Evolutionary conservation across 2,888 invertebrate species (phyloP).

Genomic region (Apantesis nais): DNA sequence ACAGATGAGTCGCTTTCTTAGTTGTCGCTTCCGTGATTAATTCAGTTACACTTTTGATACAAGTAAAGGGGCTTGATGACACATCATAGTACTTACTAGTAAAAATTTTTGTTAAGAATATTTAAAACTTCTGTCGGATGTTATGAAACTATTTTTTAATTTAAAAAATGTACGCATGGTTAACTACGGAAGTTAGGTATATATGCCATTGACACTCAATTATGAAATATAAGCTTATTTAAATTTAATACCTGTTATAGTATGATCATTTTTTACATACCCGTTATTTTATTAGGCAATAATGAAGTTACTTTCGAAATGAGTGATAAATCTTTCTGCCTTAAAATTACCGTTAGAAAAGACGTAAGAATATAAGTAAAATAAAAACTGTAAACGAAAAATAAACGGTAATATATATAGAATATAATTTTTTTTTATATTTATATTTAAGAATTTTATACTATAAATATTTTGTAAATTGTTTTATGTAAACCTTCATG

Average conservation of each 20-base stretch:
- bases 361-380: background rate
- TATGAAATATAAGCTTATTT: background rate
- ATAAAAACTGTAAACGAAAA: background rate
- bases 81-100: background rate
- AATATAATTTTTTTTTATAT: no score
- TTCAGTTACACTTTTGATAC: background rate
- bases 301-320: slow-evolving; percentile 37
- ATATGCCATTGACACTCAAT: slow-evolving; percentile 5
- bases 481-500: background rate
- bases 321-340: slow-evolving; percentile 20
- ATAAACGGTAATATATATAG: background rate
- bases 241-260: background rate
- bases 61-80: background rate
- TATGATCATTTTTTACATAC: background rate
- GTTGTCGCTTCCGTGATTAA: background rate
- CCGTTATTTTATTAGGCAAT: slow-evolving; percentile 22
- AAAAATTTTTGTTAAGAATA: background rate
- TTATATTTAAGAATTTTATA: no score
- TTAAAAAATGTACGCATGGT: background rate
- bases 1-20: background rate
- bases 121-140: background rate
- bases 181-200: slow-evolving; percentile 9
- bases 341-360: background rate
- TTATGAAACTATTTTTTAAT: background rate
- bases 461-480: background rate